Conservation (phyloP, 2,113 vertebrate species). For the Heterotis niloticus region DNA sequence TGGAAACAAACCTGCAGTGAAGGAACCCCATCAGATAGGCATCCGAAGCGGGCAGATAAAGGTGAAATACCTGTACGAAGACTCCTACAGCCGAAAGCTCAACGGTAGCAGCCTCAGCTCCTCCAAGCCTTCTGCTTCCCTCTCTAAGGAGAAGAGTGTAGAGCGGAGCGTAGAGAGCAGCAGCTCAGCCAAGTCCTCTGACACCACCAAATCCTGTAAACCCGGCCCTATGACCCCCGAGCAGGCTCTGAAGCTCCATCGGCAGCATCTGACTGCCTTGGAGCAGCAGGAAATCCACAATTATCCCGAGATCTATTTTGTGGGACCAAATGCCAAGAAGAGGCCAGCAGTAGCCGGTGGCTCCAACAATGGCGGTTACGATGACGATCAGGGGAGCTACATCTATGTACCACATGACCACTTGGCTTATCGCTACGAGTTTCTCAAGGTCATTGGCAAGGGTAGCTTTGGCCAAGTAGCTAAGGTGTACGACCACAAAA, state of each 20-base stretch:
- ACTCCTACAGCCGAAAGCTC: conserved; percentile 76
- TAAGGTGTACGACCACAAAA: conserved; percentile 93
- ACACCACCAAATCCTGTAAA: conserved; percentile 63
- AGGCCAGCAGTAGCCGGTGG: conserved; percentile 80
- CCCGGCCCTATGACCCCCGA: conserved; percentile 73
- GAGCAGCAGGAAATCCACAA: conserved; percentile 86
- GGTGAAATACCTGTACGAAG: conserved; percentile 89
- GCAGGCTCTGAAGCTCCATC: conserved; percentile 85
- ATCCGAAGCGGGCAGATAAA: conserved; percentile 76
- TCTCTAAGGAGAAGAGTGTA: conserved; percentile 73
- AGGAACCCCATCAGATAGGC: conserved; percentile 68
- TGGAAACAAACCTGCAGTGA: conserved; percentile 70
- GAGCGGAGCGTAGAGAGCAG: conserved; percentile 76
- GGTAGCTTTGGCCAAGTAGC: conserved; percentile 97
- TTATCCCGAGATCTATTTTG: conserved; percentile 86
- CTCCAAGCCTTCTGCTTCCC: conserved; percentile 64
- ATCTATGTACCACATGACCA: conserved; percentile 91
- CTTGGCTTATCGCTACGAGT: conserved; percentile 91
- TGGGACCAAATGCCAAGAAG: conserved; percentile 93
- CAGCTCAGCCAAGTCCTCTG: conserved; percentile 64
- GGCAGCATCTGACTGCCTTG: conserved; percentile 77
- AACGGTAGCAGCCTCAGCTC: conserved; percentile 56
- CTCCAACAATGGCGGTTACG: conserved; percentile 87
- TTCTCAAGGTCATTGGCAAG: conserved; percentile 95
- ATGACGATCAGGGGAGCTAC: conserved; percentile 92